Percentiles rank a stretch among this genome's conserved stretches.
phyloP scores from a whole-genome alignment of 1,140 invertebrate species.

The Parapsyche elsis region DNA sequence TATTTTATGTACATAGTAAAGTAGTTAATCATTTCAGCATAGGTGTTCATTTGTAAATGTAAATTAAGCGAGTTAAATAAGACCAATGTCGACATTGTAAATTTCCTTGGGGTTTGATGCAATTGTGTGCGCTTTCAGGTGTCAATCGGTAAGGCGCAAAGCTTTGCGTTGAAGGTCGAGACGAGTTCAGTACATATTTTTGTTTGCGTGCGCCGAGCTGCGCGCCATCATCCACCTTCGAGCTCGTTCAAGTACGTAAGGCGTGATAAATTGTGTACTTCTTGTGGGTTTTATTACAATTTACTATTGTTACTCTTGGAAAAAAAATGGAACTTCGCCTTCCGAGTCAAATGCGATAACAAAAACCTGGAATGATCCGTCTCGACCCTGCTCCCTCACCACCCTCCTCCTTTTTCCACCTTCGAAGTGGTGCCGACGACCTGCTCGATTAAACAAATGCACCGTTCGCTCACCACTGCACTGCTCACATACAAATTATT shows the following conservation, averaged over 20 bases:
- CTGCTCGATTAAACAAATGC: background rate
- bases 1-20: too few relatives aligned
- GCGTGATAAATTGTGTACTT: conserved; percentile 53
- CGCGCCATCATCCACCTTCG: conserved; percentile 41
- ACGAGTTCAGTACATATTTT: background rate
- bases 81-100: too few relatives aligned
- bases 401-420: background rate
- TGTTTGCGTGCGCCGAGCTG: background rate
- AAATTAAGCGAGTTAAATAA: too few relatives aligned
- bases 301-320: conserved; percentile 46
- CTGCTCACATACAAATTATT: too few relatives aligned
- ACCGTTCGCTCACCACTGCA: too few relatives aligned
- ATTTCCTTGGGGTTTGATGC: background rate
- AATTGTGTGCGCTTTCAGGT: conserved; percentile 16
- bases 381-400: background rate
- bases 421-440: background rate
- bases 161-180: conserved; percentile 14
- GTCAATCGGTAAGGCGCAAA: background rate
- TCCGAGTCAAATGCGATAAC: conserved; percentile 24
- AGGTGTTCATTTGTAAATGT: too few relatives aligned
- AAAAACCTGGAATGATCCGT: conserved; percentile 9
- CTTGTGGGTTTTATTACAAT: conserved; percentile 51
- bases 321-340: conserved; percentile 15
- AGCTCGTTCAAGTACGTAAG: background rate
- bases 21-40: too few relatives aligned